Base-by-base conservation (phyloP, 1,140 invertebrate genomes). In the Temnothorax nylanderi region DNA sequence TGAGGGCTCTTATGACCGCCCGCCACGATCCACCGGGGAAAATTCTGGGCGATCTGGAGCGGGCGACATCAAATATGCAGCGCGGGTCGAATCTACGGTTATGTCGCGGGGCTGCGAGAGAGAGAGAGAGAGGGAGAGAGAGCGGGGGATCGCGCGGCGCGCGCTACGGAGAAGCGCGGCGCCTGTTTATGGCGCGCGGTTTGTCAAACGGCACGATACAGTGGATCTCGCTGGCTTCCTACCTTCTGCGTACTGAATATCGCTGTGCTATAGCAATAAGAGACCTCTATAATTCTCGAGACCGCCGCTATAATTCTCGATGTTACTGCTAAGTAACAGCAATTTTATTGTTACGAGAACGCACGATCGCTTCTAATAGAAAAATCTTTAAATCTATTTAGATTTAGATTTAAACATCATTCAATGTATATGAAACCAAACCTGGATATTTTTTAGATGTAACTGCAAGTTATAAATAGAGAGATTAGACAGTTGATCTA, bases 21-120 rank as follows among this genome's bases (percentile, higher is more conserved):
- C 89, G 88, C 91, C 93, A 94, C 92, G 94, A 94, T 94, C 92
- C 94, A 93, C 94, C 86, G 90, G 87, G 95, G 94, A 93, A 94
- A 94, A 95, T 95, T 94, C 95, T 94, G 82, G 90, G 89, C 93
- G 94, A 94, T 95, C 94, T 93, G 93, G 93, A 91, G 86, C 93
- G 94, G 92, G 93, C 92, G 90, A 92, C 91, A 95, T 95, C 91
- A 95, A 95, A 95, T 95, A 95, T 95, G 94, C 94, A 95, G 82
- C 91, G 86, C 89, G 91, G 80, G 92, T 92, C 93, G 94, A 94
- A 95, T 95, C 94, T 95, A 95, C 93, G 95, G 94, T 95, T 95
- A 95, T 95, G 92, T 92, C 90, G 90, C 91, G 88, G 89, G 88
- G 80, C 26, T 34, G 75, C 58, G 78, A 85, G 87, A 86, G 87